phyloP scores from a whole-genome alignment of 2,113 vertebrate species.

The Carollia perspicillata region DNA sequence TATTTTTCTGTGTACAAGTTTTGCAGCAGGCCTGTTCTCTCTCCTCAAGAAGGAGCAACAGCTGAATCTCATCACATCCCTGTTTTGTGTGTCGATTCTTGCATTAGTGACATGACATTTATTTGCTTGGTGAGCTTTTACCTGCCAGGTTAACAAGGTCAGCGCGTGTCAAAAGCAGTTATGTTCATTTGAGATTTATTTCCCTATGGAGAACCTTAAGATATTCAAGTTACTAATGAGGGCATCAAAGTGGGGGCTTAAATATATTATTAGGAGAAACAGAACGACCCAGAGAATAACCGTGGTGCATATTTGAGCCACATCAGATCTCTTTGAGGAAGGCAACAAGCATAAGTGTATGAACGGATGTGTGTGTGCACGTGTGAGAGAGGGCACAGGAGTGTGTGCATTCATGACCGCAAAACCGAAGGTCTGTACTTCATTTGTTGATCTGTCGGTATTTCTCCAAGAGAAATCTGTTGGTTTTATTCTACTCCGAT shows the following conservation, averaged over 20 bases:
- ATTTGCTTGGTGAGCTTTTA: constrained; percentile 38
- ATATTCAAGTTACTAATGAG: constrained; percentile 59
- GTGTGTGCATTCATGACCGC: not conserved
- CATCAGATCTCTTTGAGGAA: not conserved
- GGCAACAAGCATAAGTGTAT: not conserved
- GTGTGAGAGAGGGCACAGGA: not conserved
- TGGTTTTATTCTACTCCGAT: not conserved
- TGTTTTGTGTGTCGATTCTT: not conserved
- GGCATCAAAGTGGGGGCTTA: constrained; percentile 25
- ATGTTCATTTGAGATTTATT: constrained; percentile 44
- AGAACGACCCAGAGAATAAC: not conserved
- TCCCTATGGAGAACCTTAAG: constrained; percentile 4
- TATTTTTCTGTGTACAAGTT: not conserved
- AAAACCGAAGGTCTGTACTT: not conserved
- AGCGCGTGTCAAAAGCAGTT: constrained; percentile 19
- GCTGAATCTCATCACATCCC: constrained; percentile 1
- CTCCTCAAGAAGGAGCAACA: not conserved
- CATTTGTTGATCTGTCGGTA: not conserved
- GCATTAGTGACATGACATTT: constrained; percentile 1
- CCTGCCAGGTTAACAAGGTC: constrained; percentile 51
- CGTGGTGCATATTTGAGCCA: not conserved
- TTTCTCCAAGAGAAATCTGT: not conserved
- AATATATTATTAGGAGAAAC: constrained; percentile 37
- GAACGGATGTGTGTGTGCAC: not conserved
- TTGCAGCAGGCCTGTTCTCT: not conserved